Evolutionary conservation across 1,140 invertebrate genomes (phyloP), one percentile per base, ranked within the genome.

Genomic region (Pissodes strobi): DNA sequence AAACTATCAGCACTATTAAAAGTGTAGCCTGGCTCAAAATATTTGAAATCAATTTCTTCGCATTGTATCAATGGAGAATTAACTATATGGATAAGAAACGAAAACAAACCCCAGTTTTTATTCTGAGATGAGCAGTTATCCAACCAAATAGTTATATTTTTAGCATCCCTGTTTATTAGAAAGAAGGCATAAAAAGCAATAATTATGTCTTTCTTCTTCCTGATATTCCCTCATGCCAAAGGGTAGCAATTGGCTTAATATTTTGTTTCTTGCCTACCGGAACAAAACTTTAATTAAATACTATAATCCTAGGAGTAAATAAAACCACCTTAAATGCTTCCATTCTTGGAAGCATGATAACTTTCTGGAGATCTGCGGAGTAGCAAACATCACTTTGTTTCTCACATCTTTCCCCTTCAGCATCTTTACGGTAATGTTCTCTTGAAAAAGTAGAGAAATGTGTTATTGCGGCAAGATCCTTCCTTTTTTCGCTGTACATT

Each of bases 321-420:
- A 72, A 52, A n/a, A 53, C 49, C 22, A 17, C 23, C 58, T 75
- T 76, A 34, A 71, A 73, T 9, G 39, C 53, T 22, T 34, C 30
- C 6, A 34, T 34, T 8, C n/a, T 34, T 34, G n/a, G 30, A 34
- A 34, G n/a, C 30, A 34, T 34, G 30, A 8, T 34, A 34, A 34
- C 71, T 67, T 77, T 75, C 66, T 77, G 70, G 30, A 76, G 52
- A 66, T 74, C 65, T 19, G 66, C 55, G 12, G 62, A 63, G 21
- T 30, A n/a, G n/a, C n/a, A n/a, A n/a, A 65, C 38, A 43, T 64
- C 18, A 51, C 39, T 21, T 64, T 9, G n/a, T 25, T 41, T 19
- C 17, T 13, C n/a, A n/a, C n/a, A n/a, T n/a, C 46, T 43, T 43
- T 60, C 46, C 34, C 15, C 10, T 27, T 9, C 39, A 6, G 23